Base-by-base conservation (phyloP, 2,113 vertebrate species). In the Alexandromys fortis region DNA sequence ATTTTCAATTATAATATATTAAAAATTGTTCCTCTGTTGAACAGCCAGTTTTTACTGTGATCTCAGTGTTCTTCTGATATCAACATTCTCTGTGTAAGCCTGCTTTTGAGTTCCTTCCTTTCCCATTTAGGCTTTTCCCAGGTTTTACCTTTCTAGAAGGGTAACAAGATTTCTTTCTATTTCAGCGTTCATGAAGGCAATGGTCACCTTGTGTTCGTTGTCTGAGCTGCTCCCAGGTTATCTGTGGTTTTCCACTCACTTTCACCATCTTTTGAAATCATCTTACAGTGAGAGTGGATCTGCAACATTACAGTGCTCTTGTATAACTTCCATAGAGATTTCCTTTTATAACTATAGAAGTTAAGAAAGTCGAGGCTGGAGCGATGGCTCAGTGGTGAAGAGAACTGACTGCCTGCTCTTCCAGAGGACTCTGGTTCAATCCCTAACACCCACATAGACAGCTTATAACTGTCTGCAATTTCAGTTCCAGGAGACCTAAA, bases 231-330 rank as follows among this genome's bases (percentile, higher is more conserved):
- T 77, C 14, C 17, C 38, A 42, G 61, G 61, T 76, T 33, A 70
- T 72, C 47, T 86, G 63, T 77, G 78, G 6, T 61, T 95, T 90
- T 86, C 42, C 79, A 33, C 47, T 63, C 45, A 42, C 52, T 87
- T 13, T 35, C 52, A 38, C 12, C 5, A 38, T 93, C 79, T 92
- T 96, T 90, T 79, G 35, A 94, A 92, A 79, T 94, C 75, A 47
- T 87, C 92, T 68, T 73, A 92, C n/a, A 72, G 3, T 86, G 90
- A 73, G 5, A 91, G 75, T 67, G n/a, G 86, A 81, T 33, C 63
- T 94, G 2, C 14, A 90, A 67, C 13, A 73, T 14, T 42, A 70
- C 14, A 38, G 1, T 28, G 12, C 49, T 89, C 13, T 58, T 49
- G 0, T 72, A 14, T n/a, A 76, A 3, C 13, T 19, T 88, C 79